A percentile compares a stretch with the other conserved stretches of the same genome.
Evolutionary conservation across 1,140 invertebrate species (phyloP).

Genomic region (Plodia interpunctella): DNA sequence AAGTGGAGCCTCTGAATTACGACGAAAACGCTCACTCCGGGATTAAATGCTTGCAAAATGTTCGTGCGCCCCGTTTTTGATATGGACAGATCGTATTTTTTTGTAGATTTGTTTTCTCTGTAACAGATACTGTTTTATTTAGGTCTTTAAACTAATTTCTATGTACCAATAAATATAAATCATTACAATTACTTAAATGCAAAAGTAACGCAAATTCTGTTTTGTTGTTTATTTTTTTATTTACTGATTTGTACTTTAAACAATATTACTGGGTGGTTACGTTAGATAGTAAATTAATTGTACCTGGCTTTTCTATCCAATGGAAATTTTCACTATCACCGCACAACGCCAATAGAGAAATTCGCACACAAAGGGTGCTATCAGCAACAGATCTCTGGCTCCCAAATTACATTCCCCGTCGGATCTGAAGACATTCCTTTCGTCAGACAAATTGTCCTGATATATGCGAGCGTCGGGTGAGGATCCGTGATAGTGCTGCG

Average conservation of each 20-base stretch:
- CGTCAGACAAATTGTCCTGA: slow-evolving; percentile 15
- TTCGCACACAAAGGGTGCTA: slow-evolving; percentile 2
- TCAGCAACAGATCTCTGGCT: not conserved
- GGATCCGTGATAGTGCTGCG: slow-evolving; percentile 15
- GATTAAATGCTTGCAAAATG: slow-evolving; percentile 25
- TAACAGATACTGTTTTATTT: not conserved
- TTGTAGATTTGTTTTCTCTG: slow-evolving; percentile 1
- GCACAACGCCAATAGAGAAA: not conserved
- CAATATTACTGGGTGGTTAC: too few species aligned
- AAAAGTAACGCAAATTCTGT: too few species aligned
- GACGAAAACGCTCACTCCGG: slow-evolving; percentile 27
- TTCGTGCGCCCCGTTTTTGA: slow-evolving; percentile 18
- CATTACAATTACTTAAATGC: too few species aligned
- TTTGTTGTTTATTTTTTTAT: too few species aligned
- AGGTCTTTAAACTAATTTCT: too few species aligned
- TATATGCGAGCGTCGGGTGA: slow-evolving; percentile 12
- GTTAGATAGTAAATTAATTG: too few species aligned
- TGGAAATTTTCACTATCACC: not conserved
- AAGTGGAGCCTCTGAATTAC: slow-evolving; percentile 40
- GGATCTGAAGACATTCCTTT: slow-evolving; percentile 6
- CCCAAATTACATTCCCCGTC: not conserved
- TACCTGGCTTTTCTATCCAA: too few species aligned
- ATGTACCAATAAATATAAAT: too few species aligned
- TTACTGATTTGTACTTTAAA: too few species aligned
- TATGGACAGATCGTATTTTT: slow-evolving; percentile 11